These are phyloP conservation scores for Artibeus lituratus DNA, from an alignment of 2,797 vertebrate genomes.

Conservation along the genomic window DNA sequence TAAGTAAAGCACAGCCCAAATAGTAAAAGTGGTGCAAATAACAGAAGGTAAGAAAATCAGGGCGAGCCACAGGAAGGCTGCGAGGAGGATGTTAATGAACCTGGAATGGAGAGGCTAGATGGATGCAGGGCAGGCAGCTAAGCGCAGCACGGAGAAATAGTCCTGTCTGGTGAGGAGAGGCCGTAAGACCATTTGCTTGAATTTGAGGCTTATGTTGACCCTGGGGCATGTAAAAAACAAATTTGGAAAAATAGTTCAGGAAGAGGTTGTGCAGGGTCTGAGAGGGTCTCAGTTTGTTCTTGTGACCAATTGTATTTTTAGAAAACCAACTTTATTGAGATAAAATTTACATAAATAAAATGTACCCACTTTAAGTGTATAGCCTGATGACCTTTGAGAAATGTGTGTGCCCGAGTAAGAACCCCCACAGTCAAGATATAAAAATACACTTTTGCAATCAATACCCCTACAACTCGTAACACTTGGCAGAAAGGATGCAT, in stretches of 20 bases:
- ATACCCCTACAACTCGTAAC: background rate
- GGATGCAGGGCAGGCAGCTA: background rate
- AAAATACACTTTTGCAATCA: background rate
- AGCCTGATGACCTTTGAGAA: background rate
- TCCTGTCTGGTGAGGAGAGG: background rate
- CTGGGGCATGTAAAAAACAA: background rate
- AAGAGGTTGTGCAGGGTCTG: background rate
- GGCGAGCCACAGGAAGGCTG: background rate
- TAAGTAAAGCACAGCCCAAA: background rate
- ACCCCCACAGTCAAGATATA: background rate
- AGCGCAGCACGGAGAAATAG: background rate
- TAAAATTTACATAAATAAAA: background rate
- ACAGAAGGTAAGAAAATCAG: background rate
- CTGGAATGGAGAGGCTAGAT: background rate
- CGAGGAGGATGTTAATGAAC: background rate
- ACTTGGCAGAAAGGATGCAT: background rate
- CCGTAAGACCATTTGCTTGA: background rate
- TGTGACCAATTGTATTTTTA: background rate
- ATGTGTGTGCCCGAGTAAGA: background rate
- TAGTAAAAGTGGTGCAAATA: background rate
- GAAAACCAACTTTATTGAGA: background rate
- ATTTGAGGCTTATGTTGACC: conserved; percentile 5
- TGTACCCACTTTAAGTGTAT: background rate
- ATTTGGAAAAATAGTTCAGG: background rate
- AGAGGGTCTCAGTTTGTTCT: background rate